Percentiles rank a stretch among this genome's conserved stretches.
These are phyloP conservation scores for Sinocyclocheilus anshuiensis DNA, from an alignment of 2,113 vertebrate genomes.

Conservation along the genomic window DNA sequence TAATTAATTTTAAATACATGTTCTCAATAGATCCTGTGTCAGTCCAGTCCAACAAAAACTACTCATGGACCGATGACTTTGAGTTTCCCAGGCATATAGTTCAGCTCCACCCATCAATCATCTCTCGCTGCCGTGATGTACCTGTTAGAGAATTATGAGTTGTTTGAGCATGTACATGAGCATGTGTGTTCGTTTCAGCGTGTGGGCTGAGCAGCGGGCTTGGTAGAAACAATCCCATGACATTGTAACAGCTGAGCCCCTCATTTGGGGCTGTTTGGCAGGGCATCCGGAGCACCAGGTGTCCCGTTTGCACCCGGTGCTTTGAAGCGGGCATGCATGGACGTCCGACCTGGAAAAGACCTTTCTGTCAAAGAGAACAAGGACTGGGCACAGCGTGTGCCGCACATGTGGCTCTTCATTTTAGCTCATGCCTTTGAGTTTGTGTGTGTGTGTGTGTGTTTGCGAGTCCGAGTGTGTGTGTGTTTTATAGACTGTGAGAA, in stretches of 20 bases:
- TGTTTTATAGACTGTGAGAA: constrained; percentile 19
- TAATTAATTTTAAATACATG: no score
- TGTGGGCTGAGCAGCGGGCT: constrained; percentile 54
- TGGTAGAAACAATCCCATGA: constrained; percentile 62
- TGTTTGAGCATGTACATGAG: constrained; percentile 12
- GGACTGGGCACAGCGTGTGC: background rate
- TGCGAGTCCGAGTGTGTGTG: background rate
- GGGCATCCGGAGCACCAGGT: constrained; percentile 67
- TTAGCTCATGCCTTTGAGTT: background rate
- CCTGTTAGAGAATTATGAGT: background rate
- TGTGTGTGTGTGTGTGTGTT: background rate
- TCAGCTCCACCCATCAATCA: background rate
- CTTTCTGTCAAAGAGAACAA: constrained; percentile 57
- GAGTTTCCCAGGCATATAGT: background rate
- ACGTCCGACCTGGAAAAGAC: constrained; percentile 59
- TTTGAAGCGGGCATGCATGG: constrained; percentile 67
- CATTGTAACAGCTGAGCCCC: constrained; percentile 65
- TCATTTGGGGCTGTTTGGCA: constrained; percentile 69
- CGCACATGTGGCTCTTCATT: constrained; percentile 13
- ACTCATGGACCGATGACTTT: background rate
- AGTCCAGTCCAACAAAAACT: background rate
- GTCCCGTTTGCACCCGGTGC: constrained; percentile 63
- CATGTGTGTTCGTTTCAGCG: background rate
- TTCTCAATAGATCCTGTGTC: background rate
- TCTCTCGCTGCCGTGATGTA: background rate